Evolutionary conservation across 2,797 vertebrate species (phyloP), one percentile per base, ranked within the genome.

Genomic region (Falco concolor): DNA sequence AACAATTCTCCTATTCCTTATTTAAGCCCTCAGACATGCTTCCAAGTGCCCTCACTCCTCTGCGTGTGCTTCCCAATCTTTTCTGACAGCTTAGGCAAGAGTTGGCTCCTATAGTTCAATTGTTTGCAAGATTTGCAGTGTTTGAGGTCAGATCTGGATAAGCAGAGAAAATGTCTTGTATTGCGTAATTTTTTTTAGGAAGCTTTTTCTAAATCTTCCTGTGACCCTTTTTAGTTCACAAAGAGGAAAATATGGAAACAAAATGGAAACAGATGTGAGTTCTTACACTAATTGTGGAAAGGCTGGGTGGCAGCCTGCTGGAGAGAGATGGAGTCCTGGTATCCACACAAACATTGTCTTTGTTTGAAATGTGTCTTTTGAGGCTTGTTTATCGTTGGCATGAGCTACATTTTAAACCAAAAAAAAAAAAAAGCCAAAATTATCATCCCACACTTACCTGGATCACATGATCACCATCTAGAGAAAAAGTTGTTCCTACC

Each of bases 41-140:
- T 95, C 91, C 87, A 90, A 78, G 65, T 90, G n/a, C 42, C 68
- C 53, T 95, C 32, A 61, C 49, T 88, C 79, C 24, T 95, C 80
- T 78, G 64, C 91, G 90, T 90, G 76, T 88, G 38, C 53, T 94
- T 95, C 82, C 64, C 20, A 5, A 1, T 74, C 40, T 90, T 89
- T 91, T 89, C 60, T 88, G 82, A 75, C 83, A 69, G 65, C 27
- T 84, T 57, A 84, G 50, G 60, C 1, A 25, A 60, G 49, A 86
- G 36, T 44, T 75, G 75, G 21, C 38, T 91, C 10, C 0, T 75
- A 18, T 38, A 76, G 45, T 75, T 88, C 45, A 88, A 69, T 78
- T 93, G 75, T 65, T 88, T 95, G 34, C 38, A 75, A 91, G 76
- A 49, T 85, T 78, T 73, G 14, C 32, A n/a, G 57, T 36, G 27